Percentiles rank a stretch among this genome's conserved stretches.
phyloP scores from a whole-genome alignment of 2,797 vertebrate genomes.

The Crocodylus rhombifer region DNA sequence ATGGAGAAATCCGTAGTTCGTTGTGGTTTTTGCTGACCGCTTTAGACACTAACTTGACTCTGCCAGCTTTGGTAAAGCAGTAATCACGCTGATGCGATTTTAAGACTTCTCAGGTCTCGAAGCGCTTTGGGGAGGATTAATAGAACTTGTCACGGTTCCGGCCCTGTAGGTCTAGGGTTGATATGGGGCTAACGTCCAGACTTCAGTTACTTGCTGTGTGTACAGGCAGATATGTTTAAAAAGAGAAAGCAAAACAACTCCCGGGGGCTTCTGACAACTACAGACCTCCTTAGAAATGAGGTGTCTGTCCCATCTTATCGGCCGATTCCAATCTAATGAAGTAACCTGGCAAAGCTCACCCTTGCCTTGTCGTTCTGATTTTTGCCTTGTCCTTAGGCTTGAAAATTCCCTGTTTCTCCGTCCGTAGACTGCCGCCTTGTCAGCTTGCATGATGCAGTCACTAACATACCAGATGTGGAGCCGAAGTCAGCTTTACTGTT shows the following conservation, averaged over 20 bases:
- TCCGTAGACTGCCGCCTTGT: not conserved
- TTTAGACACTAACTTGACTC: not conserved
- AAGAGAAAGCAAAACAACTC: not conserved
- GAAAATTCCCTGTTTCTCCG: not conserved
- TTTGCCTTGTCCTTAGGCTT: conserved; percentile 39
- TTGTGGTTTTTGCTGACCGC: not conserved
- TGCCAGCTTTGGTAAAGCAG: accelerated
- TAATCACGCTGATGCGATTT: not conserved
- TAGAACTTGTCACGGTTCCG: not conserved
- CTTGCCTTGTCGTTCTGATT: not conserved
- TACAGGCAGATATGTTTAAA: not conserved
- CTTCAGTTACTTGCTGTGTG: not conserved
- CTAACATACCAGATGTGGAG: conserved; percentile 35
- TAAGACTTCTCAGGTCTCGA: not conserved
- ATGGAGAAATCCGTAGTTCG: not conserved
- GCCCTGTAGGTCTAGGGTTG: not conserved
- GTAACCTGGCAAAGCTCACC: accelerated
- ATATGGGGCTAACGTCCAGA: not conserved
- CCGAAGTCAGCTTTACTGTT: conserved; percentile 34
- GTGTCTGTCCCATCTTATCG: not conserved
- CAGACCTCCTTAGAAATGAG: not conserved
- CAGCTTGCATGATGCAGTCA: conserved; percentile 66
- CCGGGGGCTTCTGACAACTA: not conserved
- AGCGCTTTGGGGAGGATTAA: not conserved
- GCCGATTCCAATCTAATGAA: accelerated